Base-by-base conservation (phyloP, 2,797 vertebrate species). In the Tragopan temminckii region DNA sequence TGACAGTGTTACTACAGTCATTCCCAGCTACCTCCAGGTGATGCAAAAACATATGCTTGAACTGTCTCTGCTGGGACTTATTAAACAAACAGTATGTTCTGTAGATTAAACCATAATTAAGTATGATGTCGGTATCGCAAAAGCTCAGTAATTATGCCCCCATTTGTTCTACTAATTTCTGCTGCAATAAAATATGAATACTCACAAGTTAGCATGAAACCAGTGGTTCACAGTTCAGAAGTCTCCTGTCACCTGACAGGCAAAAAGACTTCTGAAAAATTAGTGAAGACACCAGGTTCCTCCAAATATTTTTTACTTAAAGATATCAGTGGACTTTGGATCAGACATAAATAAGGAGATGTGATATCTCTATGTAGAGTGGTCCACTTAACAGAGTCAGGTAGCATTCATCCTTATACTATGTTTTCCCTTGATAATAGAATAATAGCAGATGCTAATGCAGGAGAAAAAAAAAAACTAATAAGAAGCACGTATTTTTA, bases 401-500 rank as follows among this genome's bases (percentile, higher is more conserved):
- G 25, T 29, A 57, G 40, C 81, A 72, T 29, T 53, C 46, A 52
- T 24, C 36, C 46, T 78, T 48, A 36, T 23, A 70, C 25, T 24
- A 18, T 9, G 62, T 72, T 45, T 45, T 95, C 94, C 63, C 89
- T 77, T 31, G 80, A 94, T 82, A 7, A 13, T 1, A 67, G 46
- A 78, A 33, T 55, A 82, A 85, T 45, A 83, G 76, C 86, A 88
- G 76, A 86, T 6, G 35, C 77, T 91, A 79, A 88, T 59, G 35
- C 42, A 42, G 57, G 66, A 81, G 75, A 63, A 24, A 83, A n/a
- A 69, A 36, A 21, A 59, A 61, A 36, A 93, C 31, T 89, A 91
- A 88, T 85, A 93, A 77, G 70, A 93, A 86, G 55, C 20, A 46
- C 8, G n/a, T 93, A 88, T 95, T 96, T 95, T 96, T 95, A 96